phyloP scores from a whole-genome alignment of 2,888 invertebrate species.

The Standfussiana lucernea region DNA sequence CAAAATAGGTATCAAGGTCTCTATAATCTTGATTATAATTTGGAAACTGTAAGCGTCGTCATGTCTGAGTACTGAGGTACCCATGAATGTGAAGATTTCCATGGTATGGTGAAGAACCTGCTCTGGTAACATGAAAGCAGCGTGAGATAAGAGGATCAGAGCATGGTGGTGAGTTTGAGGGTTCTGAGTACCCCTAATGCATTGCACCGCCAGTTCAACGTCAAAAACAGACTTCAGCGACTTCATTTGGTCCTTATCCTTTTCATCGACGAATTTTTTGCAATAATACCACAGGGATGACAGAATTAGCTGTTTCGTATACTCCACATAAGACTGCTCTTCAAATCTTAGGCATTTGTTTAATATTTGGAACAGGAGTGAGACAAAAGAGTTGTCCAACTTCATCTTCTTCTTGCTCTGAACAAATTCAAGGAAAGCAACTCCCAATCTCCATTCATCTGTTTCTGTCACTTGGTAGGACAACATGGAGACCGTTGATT shows the following conservation, averaged over 20 bases:
- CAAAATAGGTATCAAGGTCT: conserved; percentile 96
- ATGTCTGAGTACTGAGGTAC: conserved; percentile 96
- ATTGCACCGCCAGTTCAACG: conserved; percentile 95
- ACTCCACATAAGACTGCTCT: conserved; percentile 95
- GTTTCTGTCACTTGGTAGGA: conserved; percentile 92
- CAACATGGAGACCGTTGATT: conserved; percentile 85
- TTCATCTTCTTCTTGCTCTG: conserved; percentile 96
- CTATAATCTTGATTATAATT: conserved; percentile 96
- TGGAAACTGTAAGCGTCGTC: conserved; percentile 99
- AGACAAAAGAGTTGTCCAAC: conserved; percentile 92
- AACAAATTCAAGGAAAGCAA: conserved; percentile 95
- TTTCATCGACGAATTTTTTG: conserved; percentile 88
- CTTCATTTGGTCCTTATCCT: conserved; percentile 83
- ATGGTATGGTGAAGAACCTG: conserved; percentile 98
- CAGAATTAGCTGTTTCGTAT: conserved; percentile 96
- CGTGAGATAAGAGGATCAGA: conserved; percentile 94
- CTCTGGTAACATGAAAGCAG: conserved; percentile 94
- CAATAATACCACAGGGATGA: conserved; percentile 94
- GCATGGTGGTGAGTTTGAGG: conserved; percentile 99
- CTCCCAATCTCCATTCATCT: conserved; percentile 94
- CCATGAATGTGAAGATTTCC: conserved; percentile 99
- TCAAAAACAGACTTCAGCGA: conserved; percentile 90
- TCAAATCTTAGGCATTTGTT: conserved; percentile 95
- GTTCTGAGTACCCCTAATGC: conserved; percentile 97
- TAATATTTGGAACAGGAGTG: conserved; percentile 94